Evolutionary conservation across 2,888 invertebrate genomes (phyloP), one percentile per base, ranked within the genome.

Genomic region (Cephus runcator): DNA sequence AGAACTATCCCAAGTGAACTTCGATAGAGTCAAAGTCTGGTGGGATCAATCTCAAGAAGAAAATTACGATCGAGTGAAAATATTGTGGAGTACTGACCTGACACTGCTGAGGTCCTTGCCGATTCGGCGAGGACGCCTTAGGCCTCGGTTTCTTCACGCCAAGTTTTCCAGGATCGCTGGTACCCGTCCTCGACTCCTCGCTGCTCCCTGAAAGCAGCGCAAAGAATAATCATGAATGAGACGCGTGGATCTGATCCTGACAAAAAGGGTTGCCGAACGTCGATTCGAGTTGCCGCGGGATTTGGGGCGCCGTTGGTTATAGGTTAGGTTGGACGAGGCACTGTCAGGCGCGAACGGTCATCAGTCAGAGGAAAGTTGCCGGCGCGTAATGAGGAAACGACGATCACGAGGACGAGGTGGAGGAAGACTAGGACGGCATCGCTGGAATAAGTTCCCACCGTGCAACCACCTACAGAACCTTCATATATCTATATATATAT

Each of bases 101-200:
- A 92, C 98, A 98, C 91, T 97, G 97, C 90, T 97, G 97, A 75
- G 97, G 97, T 80, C 97, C 97, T 92, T 97, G 97, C 81, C 97
- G 93, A 92, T 97, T 97, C 71, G 97, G 97, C 71, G 97, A 97
- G 77, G 97, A 95, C 83, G 97, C 95, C 92, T 98, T 98, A 36
- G 96, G 96, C 83, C 97, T 94, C 83, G 94, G 94, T 90, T 95
- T 94, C 91, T 95, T 95, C 82, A 93, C 93, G 73, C 93, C 92
- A 88, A 93, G 91, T 88, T 94, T 94, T 73, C 93, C 93, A 75
- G 93, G 93, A 87, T 94, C 93, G 69, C 93, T 92, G 77, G 92
- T 88, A 69, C 92, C 90, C 78, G 89, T 89, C 87, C 92, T 92
- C 80, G 91, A 91, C 85, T 94, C 94, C 86, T 94, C 93, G 85